Conservation (phyloP, 2,888 invertebrate species). For the Leptura quadrifasciata region DNA sequence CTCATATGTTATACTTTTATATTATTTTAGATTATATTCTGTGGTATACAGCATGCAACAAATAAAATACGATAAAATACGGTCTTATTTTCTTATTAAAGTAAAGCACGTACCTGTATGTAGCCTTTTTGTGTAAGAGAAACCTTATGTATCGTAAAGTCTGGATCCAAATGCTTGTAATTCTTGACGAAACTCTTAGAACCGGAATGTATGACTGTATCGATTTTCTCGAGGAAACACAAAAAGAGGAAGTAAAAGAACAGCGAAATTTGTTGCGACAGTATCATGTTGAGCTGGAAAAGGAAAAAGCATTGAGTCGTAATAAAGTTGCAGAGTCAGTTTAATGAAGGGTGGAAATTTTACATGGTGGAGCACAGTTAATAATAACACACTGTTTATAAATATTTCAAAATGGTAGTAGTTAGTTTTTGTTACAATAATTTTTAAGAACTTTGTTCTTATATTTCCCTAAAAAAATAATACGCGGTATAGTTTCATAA, state of each 20-base stretch:
- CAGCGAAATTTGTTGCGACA: constrained; percentile 38
- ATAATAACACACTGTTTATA: not conserved
- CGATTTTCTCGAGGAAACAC: constrained; percentile 49
- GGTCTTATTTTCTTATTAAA: constrained; percentile 30
- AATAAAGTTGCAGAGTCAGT: constrained; percentile 10
- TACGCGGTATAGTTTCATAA: too few species aligned
- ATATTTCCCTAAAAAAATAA: too few species aligned
- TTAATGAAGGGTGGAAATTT: constrained; percentile 13
- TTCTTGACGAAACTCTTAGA: constrained; percentile 45
- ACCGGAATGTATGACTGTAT: constrained; percentile 49
- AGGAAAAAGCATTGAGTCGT: constrained; percentile 30
- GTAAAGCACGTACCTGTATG: constrained; percentile 77
- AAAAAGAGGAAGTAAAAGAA: constrained; percentile 41
- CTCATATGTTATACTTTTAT: not conserved
- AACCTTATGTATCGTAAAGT: constrained; percentile 76
- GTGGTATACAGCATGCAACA: not conserved
- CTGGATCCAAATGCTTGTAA: constrained; percentile 42
- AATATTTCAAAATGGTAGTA: not conserved
- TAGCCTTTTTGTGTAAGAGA: constrained; percentile 81
- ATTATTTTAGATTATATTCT: not conserved
- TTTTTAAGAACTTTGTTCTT: too few species aligned
- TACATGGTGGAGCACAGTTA: not conserved
- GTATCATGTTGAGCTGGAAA: constrained; percentile 56
- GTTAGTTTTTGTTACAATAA: too few species aligned
- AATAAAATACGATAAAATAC: constrained; percentile 32